A percentile compares a stretch with the other conserved stretches of the same genome.
phyloP scores from a whole-genome alignment of 2,113 vertebrate genomes.

The Gasterosteus aculeatus region DNA sequence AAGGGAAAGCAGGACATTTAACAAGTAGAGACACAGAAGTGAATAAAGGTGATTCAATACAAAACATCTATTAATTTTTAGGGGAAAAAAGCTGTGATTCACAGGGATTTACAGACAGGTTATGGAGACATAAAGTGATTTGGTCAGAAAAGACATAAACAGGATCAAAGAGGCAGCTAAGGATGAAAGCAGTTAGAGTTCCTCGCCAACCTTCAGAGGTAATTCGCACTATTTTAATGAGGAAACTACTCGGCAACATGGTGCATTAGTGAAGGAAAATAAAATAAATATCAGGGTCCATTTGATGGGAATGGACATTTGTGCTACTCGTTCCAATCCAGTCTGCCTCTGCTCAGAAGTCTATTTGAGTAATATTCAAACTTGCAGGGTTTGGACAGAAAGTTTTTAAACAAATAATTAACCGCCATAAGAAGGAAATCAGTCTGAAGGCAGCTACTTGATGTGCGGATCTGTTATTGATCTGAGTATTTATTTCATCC shows the following conservation, averaged over 20 bases:
- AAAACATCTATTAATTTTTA: not conserved
- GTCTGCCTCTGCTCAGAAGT: not conserved
- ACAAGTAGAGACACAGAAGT: constrained; percentile 6
- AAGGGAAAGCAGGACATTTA: not conserved
- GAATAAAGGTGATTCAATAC: not conserved
- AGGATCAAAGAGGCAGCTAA: not conserved
- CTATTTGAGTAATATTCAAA: not conserved
- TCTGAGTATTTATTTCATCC: not conserved
- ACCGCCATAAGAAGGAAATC: not conserved
- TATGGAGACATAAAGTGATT: not conserved
- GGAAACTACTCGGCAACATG: not conserved
- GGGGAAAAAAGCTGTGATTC: not conserved
- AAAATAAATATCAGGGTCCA: not conserved
- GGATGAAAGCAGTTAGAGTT: not conserved
- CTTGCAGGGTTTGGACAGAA: not conserved
- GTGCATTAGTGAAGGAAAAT: not conserved
- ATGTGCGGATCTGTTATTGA: not conserved
- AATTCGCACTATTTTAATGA: not conserved
- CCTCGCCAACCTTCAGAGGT: not conserved
- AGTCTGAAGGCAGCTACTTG: not conserved
- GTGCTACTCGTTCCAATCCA: not conserved
- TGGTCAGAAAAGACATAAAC: not conserved
- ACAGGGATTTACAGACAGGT: not conserved
- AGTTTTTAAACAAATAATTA: not conserved
- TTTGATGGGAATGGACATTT: not conserved